Evolutionary conservation across 2,113 vertebrate genomes (phyloP), one percentile per base, ranked within the genome.

Genomic region (Passer domesticus): DNA sequence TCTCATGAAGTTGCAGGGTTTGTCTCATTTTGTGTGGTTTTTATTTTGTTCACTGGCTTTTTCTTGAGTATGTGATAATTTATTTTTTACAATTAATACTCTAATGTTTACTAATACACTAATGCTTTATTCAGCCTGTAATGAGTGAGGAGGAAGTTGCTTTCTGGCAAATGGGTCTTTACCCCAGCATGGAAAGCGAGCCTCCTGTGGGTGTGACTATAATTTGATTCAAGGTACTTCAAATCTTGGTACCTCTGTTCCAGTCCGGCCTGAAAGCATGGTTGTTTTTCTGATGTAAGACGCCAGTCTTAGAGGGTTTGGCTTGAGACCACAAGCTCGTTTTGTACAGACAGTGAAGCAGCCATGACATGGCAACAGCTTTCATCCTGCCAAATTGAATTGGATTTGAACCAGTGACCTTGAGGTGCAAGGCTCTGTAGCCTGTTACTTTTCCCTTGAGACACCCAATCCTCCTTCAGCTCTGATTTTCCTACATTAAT

Each of bases 401-500:
- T 90, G 92, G 83, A 87, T 86, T 96, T 95, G 89, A 95, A 83
- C 87, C 73, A 13, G 2, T 93, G 91, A 95, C 89, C 77, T 78
- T 49, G 77, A 95, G 67, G 69, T 94, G 66, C 75, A 47, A 77
- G 75, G n/a, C 53, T 68, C 2, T 1, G 7, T 72, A 87, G 83
- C 79, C 33, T 53, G 28, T 95, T 90, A 70, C 85, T 74, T 88
- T 95, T 92, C 74, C 77, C 52, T 67, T 37, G 77, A 67, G 87
- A 63, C 49, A 19, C 19, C 3, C 39, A 47, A 0, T 76, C 49
- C 31, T 90, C 44, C 62, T 75, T 56, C 6, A 13, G 3, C 56
- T 60, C 39, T 73, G 16, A 78, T 76, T 87, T 92, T 89, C 56
- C 55, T 80, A 43, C 44, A 46, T 63, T 73, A 86, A 76, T 63